A percentile compares a stretch with the other conserved stretches of the same genome.
Conservation (phyloP, 2,888 invertebrate species). For the Meganola albula region DNA sequence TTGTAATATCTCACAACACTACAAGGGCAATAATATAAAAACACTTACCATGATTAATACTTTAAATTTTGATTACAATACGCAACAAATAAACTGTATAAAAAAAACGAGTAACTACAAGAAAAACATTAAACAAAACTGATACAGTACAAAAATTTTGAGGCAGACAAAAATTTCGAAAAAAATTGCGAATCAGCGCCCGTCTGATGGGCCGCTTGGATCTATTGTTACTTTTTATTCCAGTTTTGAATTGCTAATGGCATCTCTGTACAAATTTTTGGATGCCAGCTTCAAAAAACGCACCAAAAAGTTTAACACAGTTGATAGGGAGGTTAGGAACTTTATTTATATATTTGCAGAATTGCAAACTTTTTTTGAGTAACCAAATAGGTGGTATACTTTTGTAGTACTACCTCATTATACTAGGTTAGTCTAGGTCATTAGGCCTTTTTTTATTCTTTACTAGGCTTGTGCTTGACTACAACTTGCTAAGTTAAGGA, state of each 20-base stretch:
- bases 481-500: too few relatives aligned
- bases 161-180: constrained; percentile 60
- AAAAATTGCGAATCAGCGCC: constrained; percentile 61
- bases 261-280: constrained; percentile 15
- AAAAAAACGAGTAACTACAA: constrained; percentile 51
- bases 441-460: neutral
- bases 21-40: constrained; percentile 9
- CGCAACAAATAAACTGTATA: constrained; percentile 39
- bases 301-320: constrained; percentile 18
- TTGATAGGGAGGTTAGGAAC: neutral
- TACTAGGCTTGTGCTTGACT: too few relatives aligned
- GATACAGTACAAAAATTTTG: constrained; percentile 58
- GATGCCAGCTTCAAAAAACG: constrained; percentile 22
- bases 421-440: neutral
- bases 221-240: constrained; percentile 54
- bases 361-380: neutral
- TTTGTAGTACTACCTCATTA: neutral
- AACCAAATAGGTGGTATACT: neutral
- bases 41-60: constrained; percentile 67
- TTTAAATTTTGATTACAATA: constrained; percentile 51
- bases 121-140: too few relatives aligned
- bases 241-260: constrained; percentile 40
- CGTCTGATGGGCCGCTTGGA: constrained; percentile 53
- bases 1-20: too few relatives aligned
- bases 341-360: too few relatives aligned